Evolutionary conservation across 2,888 invertebrate genomes (phyloP).

Genomic region (Molanna angustata): DNA sequence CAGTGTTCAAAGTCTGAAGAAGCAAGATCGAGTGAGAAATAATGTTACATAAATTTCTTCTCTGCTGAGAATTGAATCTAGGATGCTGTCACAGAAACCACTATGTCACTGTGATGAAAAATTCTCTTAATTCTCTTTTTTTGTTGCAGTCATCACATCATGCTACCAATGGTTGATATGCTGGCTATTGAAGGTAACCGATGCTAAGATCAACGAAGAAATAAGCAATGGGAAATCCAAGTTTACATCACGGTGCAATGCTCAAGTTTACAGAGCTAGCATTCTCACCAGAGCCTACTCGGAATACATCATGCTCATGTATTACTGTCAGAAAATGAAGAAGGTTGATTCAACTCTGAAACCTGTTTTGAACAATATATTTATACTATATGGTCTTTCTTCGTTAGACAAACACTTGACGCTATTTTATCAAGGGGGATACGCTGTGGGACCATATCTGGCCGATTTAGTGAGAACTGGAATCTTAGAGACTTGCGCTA

Average conservation of each 20-base stretch:
- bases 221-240: conserved; percentile 58
- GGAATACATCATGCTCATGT: conserved; percentile 62
- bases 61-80: too few relatives aligned
- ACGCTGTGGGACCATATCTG: conserved; percentile 52
- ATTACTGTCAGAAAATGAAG: conserved; percentile 50
- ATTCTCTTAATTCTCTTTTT: not conserved
- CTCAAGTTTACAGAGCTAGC: conserved; percentile 78
- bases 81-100: too few relatives aligned
- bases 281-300: conserved; percentile 74
- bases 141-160: conserved; percentile 61
- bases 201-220: conserved; percentile 57
- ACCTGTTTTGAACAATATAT: conserved; percentile 51
- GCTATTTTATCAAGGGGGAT: conserved; percentile 69
- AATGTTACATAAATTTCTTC: too few relatives aligned
- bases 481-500: conserved; percentile 64
- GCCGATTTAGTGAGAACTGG: conserved; percentile 63
- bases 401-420: conserved; percentile 67
- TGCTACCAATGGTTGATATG: conserved; percentile 84
- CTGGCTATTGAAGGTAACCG: conserved; percentile 70
- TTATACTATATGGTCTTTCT: conserved; percentile 47
- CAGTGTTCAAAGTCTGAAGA: too few relatives aligned
- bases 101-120: not conserved
- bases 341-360: conserved; percentile 43
- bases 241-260: conserved; percentile 75
- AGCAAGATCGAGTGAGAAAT: too few relatives aligned